These are phyloP conservation scores for Telmatherina bonti DNA, from an alignment of 2,797 vertebrate genomes.

Conservation along the genomic window DNA sequence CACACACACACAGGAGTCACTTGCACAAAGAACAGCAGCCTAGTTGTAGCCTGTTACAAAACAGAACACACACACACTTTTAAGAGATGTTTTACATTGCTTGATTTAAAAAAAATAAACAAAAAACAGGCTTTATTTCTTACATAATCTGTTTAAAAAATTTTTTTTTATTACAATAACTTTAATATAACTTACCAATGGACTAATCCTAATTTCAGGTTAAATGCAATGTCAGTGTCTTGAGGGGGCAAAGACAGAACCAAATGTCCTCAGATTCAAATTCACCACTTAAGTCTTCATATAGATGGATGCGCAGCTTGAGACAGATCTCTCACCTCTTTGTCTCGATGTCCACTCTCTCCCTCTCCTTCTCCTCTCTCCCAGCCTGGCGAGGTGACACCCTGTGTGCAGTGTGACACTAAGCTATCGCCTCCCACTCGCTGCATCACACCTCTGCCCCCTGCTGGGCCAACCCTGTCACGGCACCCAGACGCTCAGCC, in stretches of 20 bases:
- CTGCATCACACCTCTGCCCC: constrained; percentile 80
- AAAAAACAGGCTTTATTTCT: background rate
- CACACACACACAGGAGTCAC: constrained; percentile 31
- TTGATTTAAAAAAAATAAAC: too few species aligned
- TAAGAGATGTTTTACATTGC: background rate
- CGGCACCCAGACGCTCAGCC: constrained; percentile 59
- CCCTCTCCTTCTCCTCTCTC: constrained; percentile 22
- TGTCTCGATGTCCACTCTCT: constrained; percentile 54
- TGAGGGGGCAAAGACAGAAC: background rate
- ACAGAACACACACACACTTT: constrained; percentile 10
- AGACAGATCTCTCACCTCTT: constrained; percentile 58
- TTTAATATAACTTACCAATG: background rate
- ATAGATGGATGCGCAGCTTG: constrained; percentile 19
- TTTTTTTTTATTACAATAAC: background rate
- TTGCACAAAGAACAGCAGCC: constrained; percentile 51
- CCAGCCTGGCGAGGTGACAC: constrained; percentile 73
- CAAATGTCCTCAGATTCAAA: background rate
- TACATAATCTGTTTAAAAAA: background rate
- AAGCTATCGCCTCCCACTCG: constrained; percentile 80
- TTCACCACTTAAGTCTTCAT: constrained; percentile 11
- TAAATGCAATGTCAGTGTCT: background rate
- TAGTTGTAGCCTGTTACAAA: constrained; percentile 17
- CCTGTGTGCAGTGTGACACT: constrained; percentile 72
- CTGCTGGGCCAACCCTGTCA: constrained; percentile 76
- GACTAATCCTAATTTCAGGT: background rate